Base-by-base conservation (phyloP, 2,888 invertebrate species). In the Pandemis heparana region DNA sequence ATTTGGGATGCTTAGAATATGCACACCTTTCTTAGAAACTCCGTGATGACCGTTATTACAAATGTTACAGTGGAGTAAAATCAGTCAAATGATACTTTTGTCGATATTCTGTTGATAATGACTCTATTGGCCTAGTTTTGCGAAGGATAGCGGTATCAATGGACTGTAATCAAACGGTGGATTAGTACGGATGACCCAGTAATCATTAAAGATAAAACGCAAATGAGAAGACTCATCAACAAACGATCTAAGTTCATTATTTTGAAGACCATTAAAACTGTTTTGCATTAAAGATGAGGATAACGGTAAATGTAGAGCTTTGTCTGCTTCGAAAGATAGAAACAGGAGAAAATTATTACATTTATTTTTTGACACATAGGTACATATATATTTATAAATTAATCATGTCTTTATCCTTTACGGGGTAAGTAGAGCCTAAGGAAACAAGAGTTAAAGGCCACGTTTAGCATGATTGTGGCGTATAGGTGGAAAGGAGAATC, bases 131-230 rank as follows among this genome's bases (percentile, higher is more conserved):
- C 65, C 70, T 48, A 41, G 74, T 70, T 74, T 41, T 65, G 53
- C 10, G 41, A 61, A 74, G 60, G 61, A 65, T 74, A 74, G 69
- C 74, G 74, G 74, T 74, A 70, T 69, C 43, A 51, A 51, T 74
- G 51, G 64, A 65, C 60, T 70, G 43, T 41, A 64, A 74, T 70
- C 70, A 70, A 53, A 69, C 18, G 70, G 51, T 61, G 38, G 70
- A 64, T 61, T 74, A 74, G 69, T 59, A 16, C 51, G 16, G 72
- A 63, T 59, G 72, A 59, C 68, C 63, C 16, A 63, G 56, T 65
- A 64, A 61, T 56, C 16, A 43, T n/a, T 39, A 56, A 48, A 39
- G 32, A 41, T 18, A 18, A 39, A 56, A 43, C 41, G 51, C 18
- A 53, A 56, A 62, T 23, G 51, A 66, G 56, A 70, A 39, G n/a